Percentiles rank a stretch among this genome's conserved stretches.
These are phyloP conservation scores for Lordiphosa stackelbergi DNA, from an alignment of 1,140 invertebrate species.

Conservation along the genomic window DNA sequence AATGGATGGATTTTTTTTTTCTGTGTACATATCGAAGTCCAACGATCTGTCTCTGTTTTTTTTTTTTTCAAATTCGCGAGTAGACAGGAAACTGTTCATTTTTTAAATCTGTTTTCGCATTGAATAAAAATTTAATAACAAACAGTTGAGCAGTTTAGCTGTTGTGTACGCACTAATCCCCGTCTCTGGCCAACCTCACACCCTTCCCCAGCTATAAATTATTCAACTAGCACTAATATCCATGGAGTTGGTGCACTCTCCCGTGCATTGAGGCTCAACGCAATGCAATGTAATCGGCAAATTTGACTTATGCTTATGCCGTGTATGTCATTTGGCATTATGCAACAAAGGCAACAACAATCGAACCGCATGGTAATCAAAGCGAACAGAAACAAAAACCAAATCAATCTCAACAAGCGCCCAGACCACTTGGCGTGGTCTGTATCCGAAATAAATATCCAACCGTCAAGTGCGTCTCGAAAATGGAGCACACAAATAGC, in stretches of 20 bases:
- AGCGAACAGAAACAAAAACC: conserved; percentile 21
- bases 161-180: too few relatives aligned
- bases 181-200: too few relatives aligned
- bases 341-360: conserved; percentile 36
- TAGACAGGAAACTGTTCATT: too few relatives aligned
- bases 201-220: background rate
- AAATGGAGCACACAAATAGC: conserved; percentile 17
- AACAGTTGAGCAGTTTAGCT: too few relatives aligned
- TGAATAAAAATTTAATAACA: too few relatives aligned
- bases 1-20: too few relatives aligned
- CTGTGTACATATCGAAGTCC: too few relatives aligned
- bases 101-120: too few relatives aligned
- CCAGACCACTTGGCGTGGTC: background rate
- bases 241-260: background rate
- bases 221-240: conserved; percentile 5
- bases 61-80: too few relatives aligned
- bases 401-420: conserved; percentile 27
- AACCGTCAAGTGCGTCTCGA: conserved; percentile 13
- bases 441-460: background rate
- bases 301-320: conserved; percentile 5
- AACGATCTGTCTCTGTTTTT: too few relatives aligned
- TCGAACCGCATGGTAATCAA: conserved; percentile 34
- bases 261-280: conserved; percentile 32
- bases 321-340: conserved; percentile 25
- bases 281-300: conserved; percentile 21